Evolutionary conservation across 2,888 invertebrate genomes (phyloP).

Genomic region (Cataglyphis albicans): DNA sequence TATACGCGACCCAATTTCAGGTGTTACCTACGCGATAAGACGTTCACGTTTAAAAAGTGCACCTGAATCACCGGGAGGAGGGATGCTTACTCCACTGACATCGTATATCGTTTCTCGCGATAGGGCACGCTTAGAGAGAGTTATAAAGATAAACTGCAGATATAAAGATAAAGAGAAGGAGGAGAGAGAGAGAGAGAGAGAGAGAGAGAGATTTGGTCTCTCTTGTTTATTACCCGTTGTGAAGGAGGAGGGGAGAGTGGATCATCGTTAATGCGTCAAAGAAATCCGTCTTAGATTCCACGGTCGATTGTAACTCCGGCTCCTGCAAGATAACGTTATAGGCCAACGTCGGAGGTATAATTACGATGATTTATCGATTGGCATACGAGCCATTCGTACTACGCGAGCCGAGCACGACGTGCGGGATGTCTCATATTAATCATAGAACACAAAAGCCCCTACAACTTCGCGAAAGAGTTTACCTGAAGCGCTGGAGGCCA

Average conservation of each 20-base stretch:
- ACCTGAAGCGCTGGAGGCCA: conserved; percentile 28
- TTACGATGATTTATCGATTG: conserved; percentile 55
- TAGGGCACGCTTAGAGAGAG: conserved; percentile 67
- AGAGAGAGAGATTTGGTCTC: conserved; percentile 11
- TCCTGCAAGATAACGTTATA: conserved; percentile 48
- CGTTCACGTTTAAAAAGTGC: conserved; percentile 51
- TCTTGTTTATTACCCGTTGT: conserved; percentile 1
- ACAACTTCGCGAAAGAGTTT: conserved; percentile 54
- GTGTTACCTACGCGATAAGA: conserved; percentile 61
- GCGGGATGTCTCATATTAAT: conserved; percentile 51
- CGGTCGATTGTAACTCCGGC: conserved; percentile 40
- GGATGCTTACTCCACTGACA: conserved; percentile 51
- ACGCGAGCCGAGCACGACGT: conserved; percentile 50
- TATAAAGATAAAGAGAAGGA: conserved; percentile 45
- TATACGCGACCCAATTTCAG: conserved; percentile 62
- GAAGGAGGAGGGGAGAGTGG: neutral
- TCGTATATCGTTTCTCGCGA: conserved; percentile 68
- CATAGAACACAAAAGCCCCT: conserved; percentile 50
- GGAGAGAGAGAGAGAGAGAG: conserved; percentile 1
- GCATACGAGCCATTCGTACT: conserved; percentile 44
- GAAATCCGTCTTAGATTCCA: conserved; percentile 50
- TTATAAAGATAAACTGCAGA: conserved; percentile 66
- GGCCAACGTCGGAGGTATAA: conserved; percentile 44
- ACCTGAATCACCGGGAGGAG: conserved; percentile 64
- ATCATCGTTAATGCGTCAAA: conserved; percentile 34